Conservation (phyloP, 2,113 vertebrate genomes). For the Apodemus speciosus region DNA sequence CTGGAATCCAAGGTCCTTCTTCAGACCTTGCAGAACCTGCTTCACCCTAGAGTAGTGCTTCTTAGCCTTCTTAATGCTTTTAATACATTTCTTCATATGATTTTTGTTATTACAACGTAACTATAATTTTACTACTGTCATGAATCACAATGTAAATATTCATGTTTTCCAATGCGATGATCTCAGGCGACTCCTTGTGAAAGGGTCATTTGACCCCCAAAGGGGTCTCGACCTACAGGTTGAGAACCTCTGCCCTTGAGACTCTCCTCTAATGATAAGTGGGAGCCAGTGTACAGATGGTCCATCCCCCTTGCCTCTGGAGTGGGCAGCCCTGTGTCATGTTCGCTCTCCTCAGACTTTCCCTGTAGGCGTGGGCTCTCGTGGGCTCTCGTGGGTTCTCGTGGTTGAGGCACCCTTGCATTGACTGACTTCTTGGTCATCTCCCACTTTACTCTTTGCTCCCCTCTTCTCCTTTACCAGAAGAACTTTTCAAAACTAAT, state of each 20-base stretch:
- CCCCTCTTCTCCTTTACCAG: not conserved
- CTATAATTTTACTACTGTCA: not conserved
- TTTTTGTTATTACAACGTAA: not conserved
- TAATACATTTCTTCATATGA: not conserved
- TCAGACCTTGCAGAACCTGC: not conserved
- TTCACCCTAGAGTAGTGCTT: not conserved
- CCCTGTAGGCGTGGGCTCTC: too few species aligned
- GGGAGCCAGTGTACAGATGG: not conserved
- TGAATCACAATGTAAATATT: not conserved
- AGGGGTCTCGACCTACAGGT: not conserved
- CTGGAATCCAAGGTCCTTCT: not conserved
- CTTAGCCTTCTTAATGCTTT: not conserved
- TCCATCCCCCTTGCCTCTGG: too few species aligned
- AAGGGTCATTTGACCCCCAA: not conserved
- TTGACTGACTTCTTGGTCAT: not conserved
- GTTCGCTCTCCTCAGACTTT: not conserved
- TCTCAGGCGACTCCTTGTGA: not conserved
- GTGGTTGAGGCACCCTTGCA: not conserved
- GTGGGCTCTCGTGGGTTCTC: too few species aligned
- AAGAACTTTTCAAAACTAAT: not conserved
- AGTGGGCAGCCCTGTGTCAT: too few species aligned
- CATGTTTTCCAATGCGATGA: not conserved
- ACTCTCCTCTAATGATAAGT: too few species aligned
- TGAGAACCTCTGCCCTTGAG: not conserved
- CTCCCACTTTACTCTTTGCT: not conserved